These are phyloP conservation scores for Ypsolopha sequella DNA, from an alignment of 2,888 invertebrate species.

Conservation along the genomic window DNA sequence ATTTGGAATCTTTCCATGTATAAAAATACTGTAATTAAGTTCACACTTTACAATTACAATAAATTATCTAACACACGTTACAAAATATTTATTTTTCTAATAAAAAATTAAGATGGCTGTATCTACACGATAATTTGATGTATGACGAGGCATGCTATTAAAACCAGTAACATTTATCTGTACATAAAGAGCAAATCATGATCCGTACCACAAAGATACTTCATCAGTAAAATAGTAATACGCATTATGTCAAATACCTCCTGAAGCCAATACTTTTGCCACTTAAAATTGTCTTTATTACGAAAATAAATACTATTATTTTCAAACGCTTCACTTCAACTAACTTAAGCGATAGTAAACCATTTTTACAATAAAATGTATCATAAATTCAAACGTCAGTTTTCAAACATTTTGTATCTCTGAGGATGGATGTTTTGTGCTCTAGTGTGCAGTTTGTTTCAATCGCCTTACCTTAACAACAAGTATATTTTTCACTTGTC, in stretches of 20 bases:
- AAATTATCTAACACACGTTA: slow-evolving; percentile 49
- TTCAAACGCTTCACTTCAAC: slow-evolving; percentile 63
- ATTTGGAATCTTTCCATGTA: slow-evolving; percentile 68
- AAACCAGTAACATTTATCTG: background rate
- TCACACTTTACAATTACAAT: slow-evolving; percentile 53
- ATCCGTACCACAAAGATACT: slow-evolving; percentile 34
- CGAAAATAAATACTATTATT: slow-evolving; percentile 64
- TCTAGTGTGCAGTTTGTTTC: slow-evolving; percentile 58
- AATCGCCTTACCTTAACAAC: slow-evolving; percentile 56
- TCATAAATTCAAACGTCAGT: slow-evolving; percentile 69
- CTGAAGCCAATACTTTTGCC: slow-evolving; percentile 35
- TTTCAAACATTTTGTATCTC: slow-evolving; percentile 62
- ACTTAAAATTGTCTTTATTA: slow-evolving; percentile 32
- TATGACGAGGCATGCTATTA: background rate
- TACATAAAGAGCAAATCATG: slow-evolving; percentile 13
- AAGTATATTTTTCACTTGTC: background rate
- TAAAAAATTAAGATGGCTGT: background rate
- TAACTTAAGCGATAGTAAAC: slow-evolving; percentile 65
- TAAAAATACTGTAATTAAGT: slow-evolving; percentile 53
- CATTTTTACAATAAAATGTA: slow-evolving; percentile 69
- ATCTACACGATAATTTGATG: background rate
- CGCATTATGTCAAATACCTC: slow-evolving; percentile 54
- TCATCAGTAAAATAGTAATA: slow-evolving; percentile 28
- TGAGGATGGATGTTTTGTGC: slow-evolving; percentile 70
- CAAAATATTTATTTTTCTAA: slow-evolving; percentile 16